phyloP scores from a whole-genome alignment of 2,797 vertebrate species.

The Gephyroberyx darwinii region DNA sequence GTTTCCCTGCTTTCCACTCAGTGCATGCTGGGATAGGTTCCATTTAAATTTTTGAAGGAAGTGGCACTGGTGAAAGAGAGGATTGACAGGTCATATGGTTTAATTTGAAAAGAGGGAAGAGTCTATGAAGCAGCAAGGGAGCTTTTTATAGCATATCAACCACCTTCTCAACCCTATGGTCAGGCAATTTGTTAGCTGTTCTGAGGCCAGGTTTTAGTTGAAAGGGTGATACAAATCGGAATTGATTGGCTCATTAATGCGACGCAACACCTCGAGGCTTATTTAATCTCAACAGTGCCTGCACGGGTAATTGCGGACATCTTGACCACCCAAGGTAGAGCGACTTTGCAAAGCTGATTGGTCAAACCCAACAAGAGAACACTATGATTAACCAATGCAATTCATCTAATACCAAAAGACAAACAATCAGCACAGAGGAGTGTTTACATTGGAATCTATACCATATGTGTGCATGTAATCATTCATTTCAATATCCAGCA shows the following conservation, averaged over 20 bases:
- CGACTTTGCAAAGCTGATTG: too few species aligned
- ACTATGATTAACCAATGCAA: too few species aligned
- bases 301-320: slow-evolving; percentile 26
- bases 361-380: too few species aligned
- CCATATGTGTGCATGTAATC: neutral
- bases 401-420: slow-evolving; percentile 22
- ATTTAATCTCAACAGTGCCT: slow-evolving; percentile 53
- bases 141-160: slow-evolving; percentile 5
- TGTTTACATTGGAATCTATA: slow-evolving; percentile 10
- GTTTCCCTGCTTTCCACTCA: too few species aligned
- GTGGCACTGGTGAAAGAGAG: neutral
- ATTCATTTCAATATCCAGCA: neutral
- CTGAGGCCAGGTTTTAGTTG: slow-evolving; percentile 48
- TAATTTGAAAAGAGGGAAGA: too few species aligned
- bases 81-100: too few species aligned
- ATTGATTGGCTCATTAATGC: slow-evolving; percentile 72
- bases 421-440: slow-evolving; percentile 24
- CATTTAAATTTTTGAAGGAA: neutral
- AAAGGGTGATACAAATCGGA: slow-evolving; percentile 64
- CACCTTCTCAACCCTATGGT: slow-evolving; percentile 26
- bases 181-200: slow-evolving; percentile 72
- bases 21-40: too few species aligned
- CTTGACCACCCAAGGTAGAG: slow-evolving; percentile 17
- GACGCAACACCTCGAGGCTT: slow-evolving; percentile 38
- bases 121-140: slow-evolving; percentile 29